Base-by-base conservation (phyloP, 2,113 vertebrate species). In the Globicephala melas region DNA sequence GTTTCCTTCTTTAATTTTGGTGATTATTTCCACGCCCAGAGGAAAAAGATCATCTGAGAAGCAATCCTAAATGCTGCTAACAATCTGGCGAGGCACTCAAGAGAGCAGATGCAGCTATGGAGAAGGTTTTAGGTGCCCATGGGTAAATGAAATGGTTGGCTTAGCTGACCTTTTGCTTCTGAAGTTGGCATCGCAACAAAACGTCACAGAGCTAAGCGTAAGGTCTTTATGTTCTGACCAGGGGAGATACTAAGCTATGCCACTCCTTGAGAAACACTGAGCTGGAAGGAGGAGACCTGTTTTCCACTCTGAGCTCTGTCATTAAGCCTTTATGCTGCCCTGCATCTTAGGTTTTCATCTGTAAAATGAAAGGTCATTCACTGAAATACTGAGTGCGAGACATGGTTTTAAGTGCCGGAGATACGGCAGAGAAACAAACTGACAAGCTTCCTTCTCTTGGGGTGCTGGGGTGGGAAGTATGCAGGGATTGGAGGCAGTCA, bases 1-100 rank as follows among this genome's bases (percentile, higher is more conserved):
- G 81, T 93, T 97, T 89, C 41, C 38, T 96, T 88, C 94, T 96
- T 95, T 97, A 86, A 87, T 97, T 97, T 97, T 97, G 96, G 89
- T 95, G 91, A 91, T 95, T 95, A 96, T 96, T 97, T 98, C 50
- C 70, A 67, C 6, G 55, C 82, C 94, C 91, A 93, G 89, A 97
- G 93, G 91, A 93, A 91, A 91, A 90, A 87, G 71, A 47, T 92
- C 85, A 80, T 85, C 82, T 55, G 88, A 83, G 76, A 97, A 83
- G 28, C 77, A 85, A 86, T 87, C 67, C 70, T 92, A n/a, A 95
- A 97, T 96, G 94, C 63, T 94, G 71, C 84, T 89, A 94, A 97
- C 81, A 89, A 41, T 76, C 81, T 97, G 65, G 44, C 63, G n/a
- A 79, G 77, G 68, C 76, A 50, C 60, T 91, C 41, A 74, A 68